These are phyloP conservation scores for Seriola quinqueradiata DNA, from an alignment of 2,113 vertebrate genomes.

Conservation along the genomic window DNA sequence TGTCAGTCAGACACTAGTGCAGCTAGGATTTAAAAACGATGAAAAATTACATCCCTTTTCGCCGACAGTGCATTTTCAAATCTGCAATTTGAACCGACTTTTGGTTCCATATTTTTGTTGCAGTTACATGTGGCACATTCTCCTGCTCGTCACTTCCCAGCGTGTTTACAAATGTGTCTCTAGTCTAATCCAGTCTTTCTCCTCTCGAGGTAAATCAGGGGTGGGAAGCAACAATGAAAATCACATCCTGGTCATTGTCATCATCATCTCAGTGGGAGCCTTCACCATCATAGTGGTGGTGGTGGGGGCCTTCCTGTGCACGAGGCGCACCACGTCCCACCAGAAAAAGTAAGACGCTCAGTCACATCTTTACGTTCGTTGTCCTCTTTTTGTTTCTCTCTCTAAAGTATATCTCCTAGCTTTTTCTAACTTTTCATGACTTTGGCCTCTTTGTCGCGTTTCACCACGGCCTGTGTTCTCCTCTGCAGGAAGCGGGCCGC, in stretches of 20 bases:
- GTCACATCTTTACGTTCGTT: neutral
- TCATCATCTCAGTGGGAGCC: slow-evolving; percentile 94
- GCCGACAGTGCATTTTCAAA: neutral
- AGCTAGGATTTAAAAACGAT: neutral
- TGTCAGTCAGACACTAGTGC: neutral
- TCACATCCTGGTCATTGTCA: slow-evolving; percentile 92
- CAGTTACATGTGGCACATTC: neutral
- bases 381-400: neutral
- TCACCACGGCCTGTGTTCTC: neutral
- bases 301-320: slow-evolving; percentile 95
- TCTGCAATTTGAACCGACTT: neutral
- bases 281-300: slow-evolving; percentile 95
- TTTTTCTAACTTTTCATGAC: too few species aligned
- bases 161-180: neutral
- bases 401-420: neutral
- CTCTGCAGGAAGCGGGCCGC: slow-evolving; percentile 92
- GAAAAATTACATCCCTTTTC: neutral
- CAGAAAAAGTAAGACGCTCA: slow-evolving; percentile 92
- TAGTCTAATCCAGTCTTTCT: slow-evolving; percentile 36
- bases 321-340: slow-evolving; percentile 93
- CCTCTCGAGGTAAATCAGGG: slow-evolving; percentile 88
- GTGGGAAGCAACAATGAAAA: slow-evolving; percentile 89
- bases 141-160: too few species aligned
- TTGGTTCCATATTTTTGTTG: neutral
- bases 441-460: neutral